These are phyloP conservation scores for Dromas ardeola DNA, from an alignment of 2,113 vertebrate genomes.

Conservation along the genomic window DNA sequence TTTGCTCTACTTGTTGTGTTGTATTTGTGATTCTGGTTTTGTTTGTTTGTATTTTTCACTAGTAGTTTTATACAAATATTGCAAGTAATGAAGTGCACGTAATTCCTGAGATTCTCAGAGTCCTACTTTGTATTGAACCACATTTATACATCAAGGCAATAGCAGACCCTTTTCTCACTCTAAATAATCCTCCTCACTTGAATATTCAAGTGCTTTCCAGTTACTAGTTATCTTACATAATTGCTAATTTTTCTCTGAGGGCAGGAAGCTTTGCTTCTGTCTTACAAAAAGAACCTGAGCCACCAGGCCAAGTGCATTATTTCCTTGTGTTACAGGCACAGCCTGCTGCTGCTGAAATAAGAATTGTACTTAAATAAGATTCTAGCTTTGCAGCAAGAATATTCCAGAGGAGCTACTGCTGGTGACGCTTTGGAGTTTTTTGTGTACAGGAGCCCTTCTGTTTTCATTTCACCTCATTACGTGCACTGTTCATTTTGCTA, in stretches of 20 bases:
- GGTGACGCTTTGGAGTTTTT: not conserved
- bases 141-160: not conserved
- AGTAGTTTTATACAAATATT: not conserved
- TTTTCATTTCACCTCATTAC: not conserved
- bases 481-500: not conserved
- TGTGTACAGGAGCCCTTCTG: not conserved
- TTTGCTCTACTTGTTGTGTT: not conserved
- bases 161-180: not conserved
- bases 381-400: not conserved
- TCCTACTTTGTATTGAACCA: not conserved
- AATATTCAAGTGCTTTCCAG: not conserved
- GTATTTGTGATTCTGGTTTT: not conserved
- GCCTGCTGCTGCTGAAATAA: not conserved
- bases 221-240: not conserved
- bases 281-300: not conserved
- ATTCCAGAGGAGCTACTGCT: not conserved
- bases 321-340: not conserved
- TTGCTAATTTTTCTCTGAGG: not conserved
- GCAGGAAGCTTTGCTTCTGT: not conserved
- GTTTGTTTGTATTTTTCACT: not conserved
- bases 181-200: not conserved
- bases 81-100: not conserved
- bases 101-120: not conserved
- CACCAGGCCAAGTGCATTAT: not conserved
- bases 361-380: not conserved